These are phyloP conservation scores for Diuraphis noxia DNA, from an alignment of 1,140 invertebrate genomes.

Conservation along the genomic window DNA sequence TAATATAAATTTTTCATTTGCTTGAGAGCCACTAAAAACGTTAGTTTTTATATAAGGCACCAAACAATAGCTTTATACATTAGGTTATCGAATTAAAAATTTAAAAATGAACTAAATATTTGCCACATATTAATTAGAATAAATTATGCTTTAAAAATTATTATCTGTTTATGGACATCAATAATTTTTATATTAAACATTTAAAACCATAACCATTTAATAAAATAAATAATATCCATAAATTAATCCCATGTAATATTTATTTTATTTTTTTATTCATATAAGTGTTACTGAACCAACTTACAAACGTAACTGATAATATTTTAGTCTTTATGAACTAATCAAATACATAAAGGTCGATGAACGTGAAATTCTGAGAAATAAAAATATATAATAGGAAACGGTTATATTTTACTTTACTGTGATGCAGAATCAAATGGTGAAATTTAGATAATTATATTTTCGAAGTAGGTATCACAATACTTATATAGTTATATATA, in stretches of 20 bases:
- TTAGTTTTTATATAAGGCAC: neutral
- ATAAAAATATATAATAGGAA: neutral
- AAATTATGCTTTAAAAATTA: neutral
- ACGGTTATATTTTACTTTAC: neutral
- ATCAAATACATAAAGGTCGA: neutral
- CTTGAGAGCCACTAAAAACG: neutral
- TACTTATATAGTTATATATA: too few species aligned
- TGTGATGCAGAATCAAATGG: neutral
- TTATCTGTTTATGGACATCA: neutral
- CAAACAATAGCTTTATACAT: neutral
- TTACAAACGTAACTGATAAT: neutral
- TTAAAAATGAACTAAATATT: neutral
- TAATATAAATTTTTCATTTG: neutral
- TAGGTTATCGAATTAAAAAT: neutral
- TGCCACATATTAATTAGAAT: neutral
- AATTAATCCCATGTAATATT: neutral
- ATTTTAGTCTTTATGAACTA: neutral
- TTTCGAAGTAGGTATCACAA: neutral
- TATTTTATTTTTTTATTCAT: neutral
- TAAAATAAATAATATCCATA: neutral
- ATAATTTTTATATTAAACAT: neutral
- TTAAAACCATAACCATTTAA: neutral
- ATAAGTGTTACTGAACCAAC: neutral
- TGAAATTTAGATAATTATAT: neutral
- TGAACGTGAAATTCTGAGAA: conserved; percentile 7